Conservation (phyloP, 1,140 invertebrate species). For the Drosophila ananassae region DNA sequence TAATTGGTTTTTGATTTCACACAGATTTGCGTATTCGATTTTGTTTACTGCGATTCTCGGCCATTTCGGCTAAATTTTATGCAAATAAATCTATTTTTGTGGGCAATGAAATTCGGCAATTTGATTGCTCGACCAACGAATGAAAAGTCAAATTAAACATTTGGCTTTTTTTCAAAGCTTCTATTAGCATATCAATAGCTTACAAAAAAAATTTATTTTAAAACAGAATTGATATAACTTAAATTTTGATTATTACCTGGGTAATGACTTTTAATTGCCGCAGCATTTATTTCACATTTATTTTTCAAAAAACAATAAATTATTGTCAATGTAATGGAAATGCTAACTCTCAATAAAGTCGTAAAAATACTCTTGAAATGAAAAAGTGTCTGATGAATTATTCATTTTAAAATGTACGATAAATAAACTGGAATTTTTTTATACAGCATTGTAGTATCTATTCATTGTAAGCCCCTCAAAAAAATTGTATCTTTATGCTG, state of each 20-base stretch:
- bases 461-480: not conserved
- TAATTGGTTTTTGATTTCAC: slow-evolving; percentile 43
- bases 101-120: not conserved
- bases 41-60: not conserved
- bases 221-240: not conserved
- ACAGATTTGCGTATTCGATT: not conserved
- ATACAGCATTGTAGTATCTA: not conserved
- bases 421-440: not conserved
- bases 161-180: not conserved
- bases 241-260: slow-evolving; percentile 1
- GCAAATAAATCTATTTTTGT: not conserved
- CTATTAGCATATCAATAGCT: not conserved
- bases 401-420: slow-evolving; percentile 1
- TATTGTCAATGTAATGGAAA: not conserved
- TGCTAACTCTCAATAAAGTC: not conserved
- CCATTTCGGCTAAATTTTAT: not conserved
- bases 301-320: not conserved
- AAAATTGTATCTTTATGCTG: not conserved
- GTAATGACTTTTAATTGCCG: not conserved
- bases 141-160: not conserved
- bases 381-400: slow-evolving; percentile 6
- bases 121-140: not conserved
- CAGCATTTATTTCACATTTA: not conserved
- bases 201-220: not conserved
- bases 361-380: not conserved